Conservation (phyloP, 2,113 vertebrate species). For the Pseudorasbora parva region DNA sequence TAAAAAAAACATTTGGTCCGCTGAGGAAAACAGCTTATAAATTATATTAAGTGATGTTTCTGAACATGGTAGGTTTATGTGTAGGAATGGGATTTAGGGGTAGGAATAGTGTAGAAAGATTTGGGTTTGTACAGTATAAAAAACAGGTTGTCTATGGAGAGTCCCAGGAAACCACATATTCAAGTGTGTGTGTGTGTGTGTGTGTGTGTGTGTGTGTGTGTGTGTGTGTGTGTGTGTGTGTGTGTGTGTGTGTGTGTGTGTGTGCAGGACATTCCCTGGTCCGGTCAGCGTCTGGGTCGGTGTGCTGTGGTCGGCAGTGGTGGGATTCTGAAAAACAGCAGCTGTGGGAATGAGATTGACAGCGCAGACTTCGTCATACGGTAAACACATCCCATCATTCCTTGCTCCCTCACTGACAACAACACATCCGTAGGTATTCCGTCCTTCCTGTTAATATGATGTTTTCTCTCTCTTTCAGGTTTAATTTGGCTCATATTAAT, state of each 20-base stretch:
- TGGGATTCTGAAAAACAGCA: slow-evolving; percentile 81
- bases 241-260: neutral
- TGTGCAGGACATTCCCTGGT: neutral
- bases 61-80: too few species aligned
- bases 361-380: slow-evolving; percentile 74
- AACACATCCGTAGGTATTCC: neutral
- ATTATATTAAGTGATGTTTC: too few species aligned
- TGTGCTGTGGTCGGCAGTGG: slow-evolving; percentile 86
- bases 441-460: neutral
- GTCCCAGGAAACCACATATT: too few species aligned
- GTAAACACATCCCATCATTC: slow-evolving; percentile 24
- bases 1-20: too few species aligned
- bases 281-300: slow-evolving; percentile 39
- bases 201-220: neutral
- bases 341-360: slow-evolving; percentile 82
- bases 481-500: slow-evolving; percentile 58
- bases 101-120: too few species aligned
- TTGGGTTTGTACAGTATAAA: neutral
- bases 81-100: too few species aligned
- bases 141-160: too few species aligned
- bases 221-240: neutral
- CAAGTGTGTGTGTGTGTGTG: neutral
- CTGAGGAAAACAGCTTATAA: too few species aligned
- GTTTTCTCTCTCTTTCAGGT: slow-evolving; percentile 40
- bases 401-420: neutral